These are phyloP conservation scores for Papilio xuthus DNA, from an alignment of 1,140 invertebrate species.

Conservation along the genomic window DNA sequence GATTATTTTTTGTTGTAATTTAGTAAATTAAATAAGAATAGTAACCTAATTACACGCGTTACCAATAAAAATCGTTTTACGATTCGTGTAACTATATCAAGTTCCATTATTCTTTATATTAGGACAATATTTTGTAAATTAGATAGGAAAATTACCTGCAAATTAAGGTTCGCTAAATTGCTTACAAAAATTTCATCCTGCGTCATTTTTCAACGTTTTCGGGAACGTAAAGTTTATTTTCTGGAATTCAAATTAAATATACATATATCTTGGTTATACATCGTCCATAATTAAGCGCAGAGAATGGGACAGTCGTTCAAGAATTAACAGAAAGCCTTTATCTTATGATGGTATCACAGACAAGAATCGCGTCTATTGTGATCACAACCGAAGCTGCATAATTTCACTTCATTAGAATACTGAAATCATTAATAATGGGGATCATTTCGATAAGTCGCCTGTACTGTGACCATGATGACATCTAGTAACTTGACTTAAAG, in stretches of 20 bases:
- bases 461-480: slow-evolving; percentile 46
- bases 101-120: too few relatives aligned
- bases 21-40: background rate
- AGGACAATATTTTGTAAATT: too few relatives aligned
- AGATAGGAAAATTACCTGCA: too few relatives aligned
- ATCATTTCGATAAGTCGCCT: slow-evolving; percentile 51
- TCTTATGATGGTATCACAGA: slow-evolving; percentile 44
- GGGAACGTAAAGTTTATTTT: too few relatives aligned
- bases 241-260: too few relatives aligned
- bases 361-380: slow-evolving; percentile 71
- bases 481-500: too few relatives aligned
- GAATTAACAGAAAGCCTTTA: slow-evolving; percentile 55
- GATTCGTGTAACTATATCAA: too few relatives aligned
- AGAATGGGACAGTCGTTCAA: slow-evolving; percentile 27
- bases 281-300: background rate
- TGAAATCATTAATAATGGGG: slow-evolving; percentile 77
- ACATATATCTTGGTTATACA: background rate
- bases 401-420: slow-evolving; percentile 78
- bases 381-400: slow-evolving; percentile 71
- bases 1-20: background rate
- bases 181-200: too few relatives aligned
- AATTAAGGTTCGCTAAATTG: too few relatives aligned
- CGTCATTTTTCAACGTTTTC: too few relatives aligned
- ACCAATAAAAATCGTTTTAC: too few relatives aligned
- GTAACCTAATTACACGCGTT: background rate